Evolutionary conservation across 1,140 invertebrate species (phyloP).

Genomic region (Trypoxylus dichotomus): DNA sequence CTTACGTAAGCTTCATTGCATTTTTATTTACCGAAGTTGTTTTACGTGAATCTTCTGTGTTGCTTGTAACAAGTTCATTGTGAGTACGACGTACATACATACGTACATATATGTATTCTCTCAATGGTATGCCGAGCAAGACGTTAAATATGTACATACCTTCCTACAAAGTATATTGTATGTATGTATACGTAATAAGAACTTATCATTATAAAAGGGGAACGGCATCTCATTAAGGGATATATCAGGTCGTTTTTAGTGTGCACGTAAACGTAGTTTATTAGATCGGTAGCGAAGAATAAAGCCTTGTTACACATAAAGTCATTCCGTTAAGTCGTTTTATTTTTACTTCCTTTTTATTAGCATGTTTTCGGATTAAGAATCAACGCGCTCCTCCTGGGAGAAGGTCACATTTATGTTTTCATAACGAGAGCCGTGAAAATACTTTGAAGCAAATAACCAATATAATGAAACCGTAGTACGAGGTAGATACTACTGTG

Average conservation of each 20-base stretch:
- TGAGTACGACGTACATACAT: too few relatives aligned
- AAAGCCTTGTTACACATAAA: background rate
- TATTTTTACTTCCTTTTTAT: slow-evolving; percentile 4
- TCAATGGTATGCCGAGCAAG: too few relatives aligned
- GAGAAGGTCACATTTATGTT: background rate
- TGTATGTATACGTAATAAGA: background rate
- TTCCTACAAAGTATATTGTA: background rate
- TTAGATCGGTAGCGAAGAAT: background rate
- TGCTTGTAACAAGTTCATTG: too few relatives aligned
- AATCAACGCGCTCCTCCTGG: background rate
- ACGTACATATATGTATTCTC: too few relatives aligned
- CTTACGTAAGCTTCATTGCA: too few relatives aligned
- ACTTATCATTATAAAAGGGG: background rate
- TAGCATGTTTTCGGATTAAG: background rate
- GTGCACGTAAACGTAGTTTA: background rate
- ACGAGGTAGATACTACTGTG: too few relatives aligned
- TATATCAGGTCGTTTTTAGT: background rate
- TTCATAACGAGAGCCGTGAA: background rate
- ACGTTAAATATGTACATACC: too few relatives aligned
- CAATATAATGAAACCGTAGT: too few relatives aligned
- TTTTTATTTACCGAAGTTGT: too few relatives aligned
- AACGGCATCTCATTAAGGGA: background rate
- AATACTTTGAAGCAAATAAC: background rate
- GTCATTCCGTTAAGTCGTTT: background rate
- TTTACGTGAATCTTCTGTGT: too few relatives aligned